phyloP scores from a whole-genome alignment of 2,888 invertebrate species.

The Polydrusus tereticollis region DNA sequence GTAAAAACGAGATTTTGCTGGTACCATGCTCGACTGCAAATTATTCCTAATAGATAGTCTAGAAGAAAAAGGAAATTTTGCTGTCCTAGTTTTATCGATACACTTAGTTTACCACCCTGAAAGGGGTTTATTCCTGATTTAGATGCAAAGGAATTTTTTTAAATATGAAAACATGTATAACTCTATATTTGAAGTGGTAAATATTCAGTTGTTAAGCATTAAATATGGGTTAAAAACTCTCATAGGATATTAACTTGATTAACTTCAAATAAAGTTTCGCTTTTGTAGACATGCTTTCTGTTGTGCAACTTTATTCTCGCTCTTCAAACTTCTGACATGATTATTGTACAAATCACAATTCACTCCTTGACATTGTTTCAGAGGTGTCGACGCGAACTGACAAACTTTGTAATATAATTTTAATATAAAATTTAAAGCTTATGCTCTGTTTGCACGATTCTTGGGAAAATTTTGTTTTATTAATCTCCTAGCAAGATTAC shows the following conservation, averaged over 20 bases:
- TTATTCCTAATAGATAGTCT: too few relatives aligned
- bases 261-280: slow-evolving; percentile 13
- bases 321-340: slow-evolving; percentile 20
- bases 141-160: too few relatives aligned
- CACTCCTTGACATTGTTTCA: slow-evolving; percentile 27
- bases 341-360: slow-evolving; percentile 32
- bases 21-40: too few relatives aligned
- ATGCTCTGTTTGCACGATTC: slow-evolving; percentile 31
- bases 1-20: too few relatives aligned
- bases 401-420: slow-evolving; percentile 24
- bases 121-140: too few relatives aligned
- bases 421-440: slow-evolving; percentile 28
- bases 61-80: too few relatives aligned
- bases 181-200: too few relatives aligned
- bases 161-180: too few relatives aligned
- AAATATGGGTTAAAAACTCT: background rate
- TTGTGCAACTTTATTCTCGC: background rate
- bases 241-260: background rate
- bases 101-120: too few relatives aligned
- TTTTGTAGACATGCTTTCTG: background rate
- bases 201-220: too few relatives aligned
- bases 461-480: slow-evolving; percentile 29
- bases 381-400: slow-evolving; percentile 15
- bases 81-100: too few relatives aligned
- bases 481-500: slow-evolving; percentile 38